Evolutionary conservation across 2,888 invertebrate species (phyloP).

Genomic region (Periphyllus acericola): DNA sequence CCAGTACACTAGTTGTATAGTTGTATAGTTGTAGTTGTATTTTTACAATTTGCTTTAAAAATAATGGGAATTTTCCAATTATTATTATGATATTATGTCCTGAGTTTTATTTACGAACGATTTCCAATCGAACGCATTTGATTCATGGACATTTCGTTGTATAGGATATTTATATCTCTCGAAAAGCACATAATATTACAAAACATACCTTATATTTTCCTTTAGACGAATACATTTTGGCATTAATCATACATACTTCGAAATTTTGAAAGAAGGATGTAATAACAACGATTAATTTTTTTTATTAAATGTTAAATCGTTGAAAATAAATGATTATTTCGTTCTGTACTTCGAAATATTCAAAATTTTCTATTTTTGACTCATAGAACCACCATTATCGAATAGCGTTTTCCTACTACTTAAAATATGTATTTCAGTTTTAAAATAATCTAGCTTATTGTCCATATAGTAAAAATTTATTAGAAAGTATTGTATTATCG

Average conservation of each 20-base stretch:
- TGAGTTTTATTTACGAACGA: background rate
- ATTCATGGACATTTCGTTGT: background rate
- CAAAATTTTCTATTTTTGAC: background rate
- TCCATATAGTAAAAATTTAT: background rate
- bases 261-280: background rate
- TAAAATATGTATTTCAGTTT: background rate
- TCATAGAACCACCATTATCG: background rate
- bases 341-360: no score
- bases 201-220: no score
- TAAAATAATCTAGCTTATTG: background rate
- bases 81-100: background rate
- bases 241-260: no score
- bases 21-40: no score
- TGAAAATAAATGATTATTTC: no score
- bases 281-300: background rate
- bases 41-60: no score
- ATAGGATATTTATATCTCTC: background rate
- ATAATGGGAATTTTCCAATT: background rate
- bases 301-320: no score
- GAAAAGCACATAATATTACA: background rate
- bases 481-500: background rate
- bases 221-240: background rate
- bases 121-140: background rate
- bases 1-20: no score
- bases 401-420: background rate